phyloP scores from a whole-genome alignment of 2,113 vertebrate genomes.

The Hyla sarda region DNA sequence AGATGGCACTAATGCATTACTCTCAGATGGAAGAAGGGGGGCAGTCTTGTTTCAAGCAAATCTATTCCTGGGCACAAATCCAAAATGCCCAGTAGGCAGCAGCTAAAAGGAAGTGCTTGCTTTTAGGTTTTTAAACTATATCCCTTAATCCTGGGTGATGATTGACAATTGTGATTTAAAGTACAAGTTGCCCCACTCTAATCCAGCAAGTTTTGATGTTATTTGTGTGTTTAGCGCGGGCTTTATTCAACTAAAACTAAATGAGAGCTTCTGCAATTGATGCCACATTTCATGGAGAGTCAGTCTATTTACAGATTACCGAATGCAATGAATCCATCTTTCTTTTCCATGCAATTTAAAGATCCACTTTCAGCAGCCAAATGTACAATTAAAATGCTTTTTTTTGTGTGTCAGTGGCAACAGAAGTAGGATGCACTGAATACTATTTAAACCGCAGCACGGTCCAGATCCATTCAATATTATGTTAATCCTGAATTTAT shows the following conservation, averaged over 20 bases:
- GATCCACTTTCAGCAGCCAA: conserved; percentile 68
- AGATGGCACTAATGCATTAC: conserved; percentile 73
- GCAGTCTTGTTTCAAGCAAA: conserved; percentile 95
- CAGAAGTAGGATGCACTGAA: conserved; percentile 66
- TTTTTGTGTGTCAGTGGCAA: conserved; percentile 66
- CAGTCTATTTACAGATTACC: conserved; percentile 83
- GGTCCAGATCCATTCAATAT: conserved; percentile 68
- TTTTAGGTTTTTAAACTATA: conserved; percentile 99
- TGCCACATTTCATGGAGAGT: conserved; percentile 76
- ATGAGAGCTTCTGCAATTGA: conserved; percentile 79
- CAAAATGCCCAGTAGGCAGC: conserved; percentile 84
- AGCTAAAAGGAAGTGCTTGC: conserved; percentile 96
- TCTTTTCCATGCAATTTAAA: conserved; percentile 73
- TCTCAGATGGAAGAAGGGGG: conserved; percentile 78
- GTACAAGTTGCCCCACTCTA: conserved; percentile 98
- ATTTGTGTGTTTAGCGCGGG: conserved; percentile 98
- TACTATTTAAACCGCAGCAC: conserved; percentile 69
- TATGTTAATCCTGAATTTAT: conserved; percentile 72
- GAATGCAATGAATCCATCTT: conserved; percentile 67
- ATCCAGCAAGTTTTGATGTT: conserved; percentile 98
- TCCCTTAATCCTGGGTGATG: conserved; percentile 99
- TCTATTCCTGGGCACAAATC: conserved; percentile 76
- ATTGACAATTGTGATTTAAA: conserved; percentile 99
- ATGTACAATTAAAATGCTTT: conserved; percentile 77
- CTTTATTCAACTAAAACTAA: conserved; percentile 85